Percentiles rank a stretch among this genome's conserved stretches.
phyloP scores from a whole-genome alignment of 64 coral and sea anemone genomes.

The Anthopleura sola region DNA sequence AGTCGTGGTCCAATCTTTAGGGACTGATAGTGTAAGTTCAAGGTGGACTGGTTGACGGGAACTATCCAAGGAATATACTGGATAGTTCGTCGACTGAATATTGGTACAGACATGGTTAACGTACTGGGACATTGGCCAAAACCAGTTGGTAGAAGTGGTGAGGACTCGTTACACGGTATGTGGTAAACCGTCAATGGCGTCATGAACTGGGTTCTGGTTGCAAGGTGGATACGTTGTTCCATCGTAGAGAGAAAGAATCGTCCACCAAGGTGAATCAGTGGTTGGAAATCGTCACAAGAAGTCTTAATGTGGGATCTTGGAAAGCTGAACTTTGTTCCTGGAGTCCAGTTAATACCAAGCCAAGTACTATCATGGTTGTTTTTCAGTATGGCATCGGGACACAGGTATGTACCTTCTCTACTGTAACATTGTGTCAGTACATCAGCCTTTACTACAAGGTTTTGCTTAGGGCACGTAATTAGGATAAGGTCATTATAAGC shows the following conservation, averaged over 20 bases:
- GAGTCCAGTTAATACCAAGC: slow-evolving; percentile 6
- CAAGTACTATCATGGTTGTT: background rate
- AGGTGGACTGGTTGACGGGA: background rate
- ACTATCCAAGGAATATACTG: background rate
- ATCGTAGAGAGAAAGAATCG: slow-evolving; percentile 1
- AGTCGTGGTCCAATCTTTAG: background rate
- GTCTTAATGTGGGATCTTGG: background rate
- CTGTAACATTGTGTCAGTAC: background rate
- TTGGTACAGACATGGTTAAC: background rate
- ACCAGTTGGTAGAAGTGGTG: background rate
- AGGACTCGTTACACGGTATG: background rate
- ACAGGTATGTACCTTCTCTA: background rate
- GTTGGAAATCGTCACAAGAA: background rate
- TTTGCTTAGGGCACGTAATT: slow-evolving; percentile 5
- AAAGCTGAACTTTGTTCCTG: background rate
- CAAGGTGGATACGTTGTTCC: background rate
- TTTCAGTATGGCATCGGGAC: background rate
- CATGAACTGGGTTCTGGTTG: background rate
- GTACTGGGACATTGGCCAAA: background rate
- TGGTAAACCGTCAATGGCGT: background rate
- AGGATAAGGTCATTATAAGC: background rate
- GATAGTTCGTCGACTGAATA: background rate
- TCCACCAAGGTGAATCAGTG: slow-evolving; percentile 8
- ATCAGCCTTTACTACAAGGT: background rate
- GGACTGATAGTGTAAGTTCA: background rate